Conservation (phyloP, 2,888 invertebrate genomes). For the Danaus chrysippus region DNA sequence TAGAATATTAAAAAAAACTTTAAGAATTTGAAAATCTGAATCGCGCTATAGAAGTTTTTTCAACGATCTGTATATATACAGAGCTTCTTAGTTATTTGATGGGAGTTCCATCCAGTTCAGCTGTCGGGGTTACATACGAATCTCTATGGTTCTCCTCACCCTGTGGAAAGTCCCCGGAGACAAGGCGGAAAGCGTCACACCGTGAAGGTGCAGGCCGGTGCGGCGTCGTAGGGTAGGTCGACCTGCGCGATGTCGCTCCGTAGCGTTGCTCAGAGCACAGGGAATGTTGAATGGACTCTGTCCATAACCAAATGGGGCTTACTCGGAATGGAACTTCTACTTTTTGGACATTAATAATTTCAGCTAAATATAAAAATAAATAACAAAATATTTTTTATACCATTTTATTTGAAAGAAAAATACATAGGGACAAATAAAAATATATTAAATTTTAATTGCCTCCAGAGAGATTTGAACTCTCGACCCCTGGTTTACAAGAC, state of each 20-base stretch:
- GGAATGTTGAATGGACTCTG: constrained; percentile 55
- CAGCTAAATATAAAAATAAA: neutral
- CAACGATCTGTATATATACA: constrained; percentile 26
- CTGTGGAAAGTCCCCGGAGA: constrained; percentile 80
- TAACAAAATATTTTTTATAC: neutral
- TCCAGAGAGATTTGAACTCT: constrained; percentile 83
- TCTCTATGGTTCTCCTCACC: constrained; percentile 54
- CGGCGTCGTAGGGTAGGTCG: constrained; percentile 57
- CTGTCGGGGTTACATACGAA: constrained; percentile 70
- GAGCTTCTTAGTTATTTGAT: rapidly evolving
- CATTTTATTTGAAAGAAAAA: neutral
- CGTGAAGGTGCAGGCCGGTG: constrained; percentile 55
- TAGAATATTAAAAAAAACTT: neutral
- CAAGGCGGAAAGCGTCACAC: constrained; percentile 71
- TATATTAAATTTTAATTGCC: constrained; percentile 43
- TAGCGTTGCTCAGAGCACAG: constrained; percentile 77
- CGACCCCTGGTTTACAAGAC: constrained; percentile 81
- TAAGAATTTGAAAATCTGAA: constrained; percentile 35
- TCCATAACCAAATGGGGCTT: constrained; percentile 77
- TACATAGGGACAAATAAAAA: neutral
- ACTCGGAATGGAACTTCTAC: constrained; percentile 65
- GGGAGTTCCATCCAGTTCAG: constrained; percentile 69
- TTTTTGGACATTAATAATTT: neutral
- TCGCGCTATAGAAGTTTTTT: constrained; percentile 50
- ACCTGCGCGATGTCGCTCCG: constrained; percentile 53